Conservation (phyloP, 2,888 invertebrate species). For the Trypoxylon attenuatum region DNA sequence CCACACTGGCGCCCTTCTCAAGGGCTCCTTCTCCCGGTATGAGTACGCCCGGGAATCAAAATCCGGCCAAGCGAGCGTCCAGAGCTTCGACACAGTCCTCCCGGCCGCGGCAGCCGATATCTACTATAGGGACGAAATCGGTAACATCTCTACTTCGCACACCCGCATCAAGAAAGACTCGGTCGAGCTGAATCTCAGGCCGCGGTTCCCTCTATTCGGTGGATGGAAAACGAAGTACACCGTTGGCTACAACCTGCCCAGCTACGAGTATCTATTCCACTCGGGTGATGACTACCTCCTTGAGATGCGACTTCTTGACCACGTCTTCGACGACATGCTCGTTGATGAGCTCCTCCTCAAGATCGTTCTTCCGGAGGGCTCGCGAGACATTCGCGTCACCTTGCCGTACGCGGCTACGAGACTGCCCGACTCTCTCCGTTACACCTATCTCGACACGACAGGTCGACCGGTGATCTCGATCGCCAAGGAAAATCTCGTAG, state of each 20-base stretch:
- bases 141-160: conserved; percentile 98
- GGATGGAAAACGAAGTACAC: conserved; percentile 99
- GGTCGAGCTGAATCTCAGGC: conserved; percentile 96
- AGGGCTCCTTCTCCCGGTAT: conserved; percentile 96
- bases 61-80: conserved; percentile 91
- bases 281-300: conserved; percentile 87
- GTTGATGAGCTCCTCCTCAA: conserved; percentile 92
- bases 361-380: conserved; percentile 95
- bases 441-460: conserved; percentile 95
- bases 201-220: conserved; percentile 97
- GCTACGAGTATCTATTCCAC: conserved; percentile 94
- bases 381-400: conserved; percentile 86
- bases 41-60: conserved; percentile 96
- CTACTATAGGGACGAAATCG: conserved; percentile 98
- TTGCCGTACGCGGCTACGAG: conserved; percentile 89
- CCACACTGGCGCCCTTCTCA: conserved; percentile 94
- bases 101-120: conserved; percentile 95
- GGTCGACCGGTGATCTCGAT: conserved; percentile 93
- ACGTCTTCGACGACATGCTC: conserved; percentile 97
- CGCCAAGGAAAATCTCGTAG: conserved; percentile 90
- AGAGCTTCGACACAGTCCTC: conserved; percentile 90
- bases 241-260: conserved; percentile 97
- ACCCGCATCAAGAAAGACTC: conserved; percentile 91
- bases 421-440: conserved; percentile 85
- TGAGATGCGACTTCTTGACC: conserved; percentile 96